Evolutionary conservation across 2,888 invertebrate genomes (phyloP).

Genomic region (Cybosia mesomella): DNA sequence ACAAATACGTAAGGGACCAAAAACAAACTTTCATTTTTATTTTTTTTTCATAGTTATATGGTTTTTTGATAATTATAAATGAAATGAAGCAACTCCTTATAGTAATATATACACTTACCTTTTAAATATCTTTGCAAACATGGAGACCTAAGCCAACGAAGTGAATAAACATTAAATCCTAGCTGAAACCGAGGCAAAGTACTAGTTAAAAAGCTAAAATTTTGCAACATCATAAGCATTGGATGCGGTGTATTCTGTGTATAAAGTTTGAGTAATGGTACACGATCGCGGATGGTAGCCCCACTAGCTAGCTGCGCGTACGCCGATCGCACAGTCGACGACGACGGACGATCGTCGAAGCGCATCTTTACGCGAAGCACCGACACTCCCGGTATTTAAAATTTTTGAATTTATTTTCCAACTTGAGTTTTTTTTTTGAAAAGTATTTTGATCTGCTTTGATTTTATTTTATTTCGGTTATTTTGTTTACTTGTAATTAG

Average conservation of each 20-base stretch:
- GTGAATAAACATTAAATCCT: neutral
- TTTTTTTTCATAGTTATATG: neutral
- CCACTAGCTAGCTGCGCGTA: conserved; percentile 49
- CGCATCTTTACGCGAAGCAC: conserved; percentile 64
- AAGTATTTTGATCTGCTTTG: conserved; percentile 36
- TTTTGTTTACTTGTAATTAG: conserved; percentile 13
- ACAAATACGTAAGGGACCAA: neutral
- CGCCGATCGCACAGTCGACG: conserved; percentile 62
- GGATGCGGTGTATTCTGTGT: conserved; percentile 45
- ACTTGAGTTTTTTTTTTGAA: conserved; percentile 23
- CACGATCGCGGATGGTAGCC: conserved; percentile 50
- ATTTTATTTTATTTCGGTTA: conserved; percentile 14
- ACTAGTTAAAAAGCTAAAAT: conserved; percentile 36
- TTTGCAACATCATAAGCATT: conserved; percentile 51
- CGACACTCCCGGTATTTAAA: conserved; percentile 53
- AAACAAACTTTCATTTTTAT: neutral
- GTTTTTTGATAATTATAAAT: neutral
- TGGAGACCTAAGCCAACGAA: neutral
- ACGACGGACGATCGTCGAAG: conserved; percentile 62
- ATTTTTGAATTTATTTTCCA: conserved; percentile 40
- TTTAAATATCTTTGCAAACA: too few species aligned
- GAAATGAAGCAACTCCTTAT: neutral
- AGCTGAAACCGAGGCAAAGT: conserved; percentile 24
- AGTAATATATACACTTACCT: neutral
- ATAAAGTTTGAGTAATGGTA: conserved; percentile 60